Percentiles rank a stretch among this genome's conserved stretches.
Conservation (phyloP, 1,140 invertebrate species). For the Spodoptera litura region DNA sequence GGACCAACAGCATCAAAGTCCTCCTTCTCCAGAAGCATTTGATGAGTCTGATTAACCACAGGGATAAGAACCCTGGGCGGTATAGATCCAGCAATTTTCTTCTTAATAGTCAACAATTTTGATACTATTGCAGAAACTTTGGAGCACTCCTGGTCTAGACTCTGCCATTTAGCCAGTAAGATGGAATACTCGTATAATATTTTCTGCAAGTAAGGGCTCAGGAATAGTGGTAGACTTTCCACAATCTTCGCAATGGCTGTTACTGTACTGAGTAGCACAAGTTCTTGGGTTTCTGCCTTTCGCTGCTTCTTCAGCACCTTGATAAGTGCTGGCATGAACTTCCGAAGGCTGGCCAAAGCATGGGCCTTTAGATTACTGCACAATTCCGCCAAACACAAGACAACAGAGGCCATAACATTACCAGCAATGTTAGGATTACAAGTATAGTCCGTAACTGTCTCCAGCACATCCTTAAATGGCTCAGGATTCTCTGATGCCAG, state of each 20-base stretch:
- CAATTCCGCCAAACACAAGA: conserved; percentile 94
- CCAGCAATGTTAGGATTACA: conserved; percentile 88
- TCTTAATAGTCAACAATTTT: conserved; percentile 88
- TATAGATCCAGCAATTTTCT: conserved; percentile 90
- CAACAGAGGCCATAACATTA: conserved; percentile 90
- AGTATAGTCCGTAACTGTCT: conserved; percentile 88
- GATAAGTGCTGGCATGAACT: conserved; percentile 93
- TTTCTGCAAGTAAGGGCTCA: conserved; percentile 94
- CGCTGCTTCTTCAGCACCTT: conserved; percentile 86
- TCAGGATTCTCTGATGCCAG: conserved; percentile 88
- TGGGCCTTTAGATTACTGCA: conserved; percentile 91
- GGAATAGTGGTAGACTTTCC: conserved; percentile 92
- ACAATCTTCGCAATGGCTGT: conserved; percentile 93
- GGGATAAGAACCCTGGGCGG: conserved; percentile 92
- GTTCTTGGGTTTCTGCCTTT: conserved; percentile 84
- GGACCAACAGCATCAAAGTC: conserved; percentile 88
- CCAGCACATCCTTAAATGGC: conserved; percentile 89
- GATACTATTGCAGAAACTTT: conserved; percentile 86
- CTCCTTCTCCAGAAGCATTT: conserved; percentile 87
- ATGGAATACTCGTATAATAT: conserved; percentile 89
- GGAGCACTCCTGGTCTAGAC: conserved; percentile 77
- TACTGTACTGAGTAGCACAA: conserved; percentile 87
- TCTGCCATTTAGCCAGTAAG: conserved; percentile 86
- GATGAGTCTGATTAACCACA: conserved; percentile 89
- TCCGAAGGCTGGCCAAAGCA: conserved; percentile 90